Evolutionary conservation across 1,140 invertebrate species (phyloP).

Genomic region (Papilio xuthus): DNA sequence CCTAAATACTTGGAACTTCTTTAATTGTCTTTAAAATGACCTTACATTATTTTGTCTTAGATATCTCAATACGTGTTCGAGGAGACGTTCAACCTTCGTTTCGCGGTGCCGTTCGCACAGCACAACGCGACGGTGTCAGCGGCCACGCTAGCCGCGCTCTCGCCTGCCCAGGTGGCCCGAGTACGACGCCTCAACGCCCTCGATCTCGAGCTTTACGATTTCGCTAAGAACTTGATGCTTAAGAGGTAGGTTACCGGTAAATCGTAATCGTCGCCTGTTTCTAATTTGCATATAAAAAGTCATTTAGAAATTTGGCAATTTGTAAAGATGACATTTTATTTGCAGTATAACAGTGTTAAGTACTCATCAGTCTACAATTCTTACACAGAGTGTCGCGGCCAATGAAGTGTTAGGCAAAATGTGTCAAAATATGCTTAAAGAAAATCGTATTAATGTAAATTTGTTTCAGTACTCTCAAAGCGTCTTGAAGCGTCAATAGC

Average conservation of each 20-base stretch:
- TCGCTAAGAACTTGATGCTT: conserved; percentile 94
- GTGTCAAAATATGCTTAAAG: too few relatives aligned
- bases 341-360: too few relatives aligned
- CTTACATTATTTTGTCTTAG: conserved; percentile 62
- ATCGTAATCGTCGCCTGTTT: neutral
- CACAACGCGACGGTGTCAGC: conserved; percentile 94
- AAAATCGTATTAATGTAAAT: too few relatives aligned
- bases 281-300: too few relatives aligned
- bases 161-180: conserved; percentile 86
- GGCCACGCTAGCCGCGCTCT: conserved; percentile 88
- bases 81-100: conserved; percentile 96
- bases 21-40: neutral
- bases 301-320: too few relatives aligned
- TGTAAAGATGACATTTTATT: too few relatives aligned
- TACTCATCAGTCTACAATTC: too few relatives aligned
- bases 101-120: conserved; percentile 93
- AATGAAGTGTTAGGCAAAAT: too few relatives aligned
- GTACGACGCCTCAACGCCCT: conserved; percentile 93
- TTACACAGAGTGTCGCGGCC: too few relatives aligned
- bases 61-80: conserved; percentile 98
- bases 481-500: too few relatives aligned
- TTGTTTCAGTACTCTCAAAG: too few relatives aligned
- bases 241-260: conserved; percentile 58
- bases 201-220: conserved; percentile 97
- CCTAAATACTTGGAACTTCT: too few relatives aligned